Evolutionary conservation across 64 coral and sea anemone genomes (phyloP), one percentile per base, ranked within the genome.

Genomic region (Montipora sp.): DNA sequence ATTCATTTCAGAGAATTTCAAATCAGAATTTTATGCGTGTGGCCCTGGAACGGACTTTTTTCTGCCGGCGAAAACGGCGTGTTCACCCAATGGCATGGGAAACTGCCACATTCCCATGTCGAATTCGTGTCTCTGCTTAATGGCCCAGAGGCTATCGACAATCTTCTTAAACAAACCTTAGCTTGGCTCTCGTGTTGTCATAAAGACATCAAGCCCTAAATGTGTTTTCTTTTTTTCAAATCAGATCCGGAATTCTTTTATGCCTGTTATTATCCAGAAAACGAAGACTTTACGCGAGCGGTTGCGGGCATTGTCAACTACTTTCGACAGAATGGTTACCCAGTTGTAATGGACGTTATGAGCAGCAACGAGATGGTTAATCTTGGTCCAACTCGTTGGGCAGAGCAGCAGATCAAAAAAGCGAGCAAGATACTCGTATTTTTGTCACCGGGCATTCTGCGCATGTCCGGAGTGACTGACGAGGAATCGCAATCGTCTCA

Each of bases 351-450:
- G 82, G 82, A 85, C 47, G 61, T 85, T 3, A 85, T 85, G 82
- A 85, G 47, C n/a, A 50, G 43, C 46, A 51, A 16, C 82, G 82
- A 85, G 18, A 44, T 59, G 4, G 23, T 85, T 8, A 20, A 69
- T 72, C 61, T 69, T 85, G 82, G 82, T 48, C 82, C 82, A 85
- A 72, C 61, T 50, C 82, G 82, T 7, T 85, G 82, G 82, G 82
- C 82, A 15, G 82, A 85, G 13, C 82, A 85, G n/a, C 82, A 85
- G 47, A 85, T 85, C 18, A 69, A 71, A 46, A 69, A 71, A 51
- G 82, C 82, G 4, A 43, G 19, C 46, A 85, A 85, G 21, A 48
- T 85, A 48, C 82, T 85, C 3, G 65, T 85, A 14, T 85, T 85
- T 50, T 59, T 85, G 44, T 85, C 82, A 48, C 82, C 82, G 13